These are phyloP conservation scores for Sebastes baramenuke DNA, from an alignment of 2,797 vertebrate species.

Conservation along the genomic window DNA sequence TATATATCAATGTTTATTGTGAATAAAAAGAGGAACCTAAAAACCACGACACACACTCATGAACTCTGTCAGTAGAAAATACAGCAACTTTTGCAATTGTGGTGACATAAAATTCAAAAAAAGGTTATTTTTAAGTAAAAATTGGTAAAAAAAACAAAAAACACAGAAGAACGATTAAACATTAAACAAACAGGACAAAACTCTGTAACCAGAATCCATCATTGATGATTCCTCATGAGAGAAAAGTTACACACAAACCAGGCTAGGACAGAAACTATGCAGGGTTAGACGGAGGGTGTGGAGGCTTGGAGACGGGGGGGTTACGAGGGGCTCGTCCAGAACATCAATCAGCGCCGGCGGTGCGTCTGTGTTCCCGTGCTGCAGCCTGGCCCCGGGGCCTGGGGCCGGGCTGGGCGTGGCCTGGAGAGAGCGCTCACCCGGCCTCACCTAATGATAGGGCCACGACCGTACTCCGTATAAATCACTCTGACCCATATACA, in stretches of 20 bases:
- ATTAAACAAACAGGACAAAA: not conserved
- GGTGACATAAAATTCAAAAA: not conserved
- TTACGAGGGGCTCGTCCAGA: constrained; percentile 48
- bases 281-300: constrained; percentile 20
- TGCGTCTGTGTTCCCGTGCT: constrained; percentile 48
- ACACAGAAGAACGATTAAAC: not conserved
- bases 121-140: not conserved
- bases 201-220: not conserved
- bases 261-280: constrained; percentile 36
- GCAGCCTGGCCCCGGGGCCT: constrained; percentile 57
- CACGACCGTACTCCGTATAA: constrained; percentile 76
- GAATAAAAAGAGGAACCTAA: not conserved
- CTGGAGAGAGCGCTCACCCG: constrained; percentile 44
- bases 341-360: constrained; percentile 60
- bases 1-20: not conserved
- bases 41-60: not conserved
- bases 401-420: constrained; percentile 31
- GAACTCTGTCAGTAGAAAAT: not conserved
- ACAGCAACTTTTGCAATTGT: not conserved
- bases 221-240: not conserved
- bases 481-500: constrained; percentile 80
- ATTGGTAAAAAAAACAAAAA: too few relatives aligned
- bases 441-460: constrained; percentile 80
- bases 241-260: not conserved
- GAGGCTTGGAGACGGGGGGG: constrained; percentile 4